Percentiles rank a stretch among this genome's conserved stretches.
Evolutionary conservation across 2,888 invertebrate species (phyloP).

Genomic region (Mythimna ferrago): DNA sequence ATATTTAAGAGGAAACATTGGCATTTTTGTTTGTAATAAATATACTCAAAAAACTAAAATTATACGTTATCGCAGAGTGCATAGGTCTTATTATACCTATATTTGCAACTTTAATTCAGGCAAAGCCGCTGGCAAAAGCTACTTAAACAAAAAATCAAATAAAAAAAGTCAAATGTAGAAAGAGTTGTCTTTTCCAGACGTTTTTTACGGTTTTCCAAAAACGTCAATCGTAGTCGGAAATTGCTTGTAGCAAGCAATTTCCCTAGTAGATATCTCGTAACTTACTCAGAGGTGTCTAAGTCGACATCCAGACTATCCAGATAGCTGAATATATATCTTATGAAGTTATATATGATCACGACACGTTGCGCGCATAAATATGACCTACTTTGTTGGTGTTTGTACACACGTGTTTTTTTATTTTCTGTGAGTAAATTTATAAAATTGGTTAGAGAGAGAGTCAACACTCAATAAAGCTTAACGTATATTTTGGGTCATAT

Average conservation of each 20-base stretch:
- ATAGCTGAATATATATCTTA: neutral
- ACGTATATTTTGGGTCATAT: slow-evolving; percentile 25
- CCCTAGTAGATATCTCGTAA: neutral
- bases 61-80: no score
- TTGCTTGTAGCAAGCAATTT: neutral
- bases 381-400: neutral
- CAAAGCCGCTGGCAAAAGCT: neutral
- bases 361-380: slow-evolving; percentile 2
- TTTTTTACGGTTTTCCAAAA: slow-evolving; percentile 1
- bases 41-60: no score
- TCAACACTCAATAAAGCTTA: neutral
- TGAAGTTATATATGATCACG: slow-evolving; percentile 5
- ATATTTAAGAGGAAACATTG: neutral
- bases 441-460: neutral
- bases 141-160: neutral
- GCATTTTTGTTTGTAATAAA: no score
- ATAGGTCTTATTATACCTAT: no score
- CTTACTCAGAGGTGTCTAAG: neutral
- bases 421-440: neutral
- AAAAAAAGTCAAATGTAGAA: neutral
- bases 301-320: neutral
- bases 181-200: no score
- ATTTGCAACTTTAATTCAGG: no score
- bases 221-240: neutral
- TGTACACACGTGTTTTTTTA: neutral